These are phyloP conservation scores for Cecidostiba fungosa DNA, from an alignment of 2,888 invertebrate species.

Conservation along the genomic window DNA sequence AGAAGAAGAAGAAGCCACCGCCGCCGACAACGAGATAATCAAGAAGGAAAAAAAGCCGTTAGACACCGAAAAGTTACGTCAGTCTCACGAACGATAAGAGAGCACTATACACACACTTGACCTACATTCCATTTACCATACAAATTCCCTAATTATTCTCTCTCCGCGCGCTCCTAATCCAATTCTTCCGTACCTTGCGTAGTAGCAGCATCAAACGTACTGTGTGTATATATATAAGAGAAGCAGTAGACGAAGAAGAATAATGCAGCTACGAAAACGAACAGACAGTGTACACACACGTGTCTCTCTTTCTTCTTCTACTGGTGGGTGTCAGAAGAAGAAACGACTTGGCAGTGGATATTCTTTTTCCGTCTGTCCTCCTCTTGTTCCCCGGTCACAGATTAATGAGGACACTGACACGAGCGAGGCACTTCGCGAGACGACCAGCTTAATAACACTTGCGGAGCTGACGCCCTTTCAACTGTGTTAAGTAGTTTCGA, in stretches of 20 bases:
- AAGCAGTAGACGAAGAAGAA: slow-evolving; percentile 31
- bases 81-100: slow-evolving; percentile 33
- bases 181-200: background rate
- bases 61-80: slow-evolving; percentile 2
- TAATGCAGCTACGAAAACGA: slow-evolving; percentile 11
- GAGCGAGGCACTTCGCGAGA: slow-evolving; percentile 25
- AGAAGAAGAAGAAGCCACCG: background rate
- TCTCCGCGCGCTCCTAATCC: background rate
- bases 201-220: background rate
- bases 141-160: slow-evolving; percentile 46
- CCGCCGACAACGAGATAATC: background rate
- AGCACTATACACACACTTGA: slow-evolving; percentile 41
- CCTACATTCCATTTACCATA: slow-evolving; percentile 46
- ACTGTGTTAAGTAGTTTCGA: slow-evolving; percentile 31
- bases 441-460: slow-evolving; percentile 35
- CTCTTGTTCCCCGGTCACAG: slow-evolving; percentile 21
- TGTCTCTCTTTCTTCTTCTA: background rate
- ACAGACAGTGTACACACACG: background rate
- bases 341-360: background rate
- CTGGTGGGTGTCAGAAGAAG: slow-evolving; percentile 26
- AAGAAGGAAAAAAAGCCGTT: slow-evolving; percentile 26
- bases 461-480: background rate
- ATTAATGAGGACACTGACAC: slow-evolving; percentile 60
- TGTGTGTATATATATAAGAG: no score
- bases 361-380: background rate